phyloP scores from a whole-genome alignment of 2,113 vertebrate genomes.

The Mungos mungo region DNA sequence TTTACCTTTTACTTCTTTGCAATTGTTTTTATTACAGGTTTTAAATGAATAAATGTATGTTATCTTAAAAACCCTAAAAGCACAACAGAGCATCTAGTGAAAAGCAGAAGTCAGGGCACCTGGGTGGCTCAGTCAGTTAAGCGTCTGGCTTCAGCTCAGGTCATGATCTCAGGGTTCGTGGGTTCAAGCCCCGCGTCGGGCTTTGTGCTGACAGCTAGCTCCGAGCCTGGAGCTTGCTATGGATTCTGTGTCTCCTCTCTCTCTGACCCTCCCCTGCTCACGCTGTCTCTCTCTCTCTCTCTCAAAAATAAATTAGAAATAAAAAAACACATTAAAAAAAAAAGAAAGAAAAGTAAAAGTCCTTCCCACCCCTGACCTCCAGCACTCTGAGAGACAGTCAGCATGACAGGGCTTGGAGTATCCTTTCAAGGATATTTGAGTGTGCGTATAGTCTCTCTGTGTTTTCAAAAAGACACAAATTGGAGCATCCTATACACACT shows the following conservation, averaged over 20 bases:
- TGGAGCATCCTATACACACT: background rate
- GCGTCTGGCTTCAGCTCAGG: too few species aligned
- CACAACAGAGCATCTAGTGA: background rate
- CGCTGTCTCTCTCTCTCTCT: too few species aligned
- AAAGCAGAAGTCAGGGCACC: background rate
- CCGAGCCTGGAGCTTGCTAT: too few species aligned
- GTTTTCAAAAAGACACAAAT: background rate
- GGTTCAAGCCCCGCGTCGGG: too few species aligned
- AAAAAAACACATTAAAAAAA: too few species aligned
- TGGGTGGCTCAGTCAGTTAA: too few species aligned
- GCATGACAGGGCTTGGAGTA: background rate
- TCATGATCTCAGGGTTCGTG: too few species aligned
- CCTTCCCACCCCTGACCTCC: background rate
- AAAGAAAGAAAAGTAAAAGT: background rate
- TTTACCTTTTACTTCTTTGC: background rate
- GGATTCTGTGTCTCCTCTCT: too few species aligned
- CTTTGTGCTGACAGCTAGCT: too few species aligned
- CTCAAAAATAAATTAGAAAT: too few species aligned
- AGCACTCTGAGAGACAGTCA: background rate
- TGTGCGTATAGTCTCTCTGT: background rate
- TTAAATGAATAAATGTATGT: background rate
- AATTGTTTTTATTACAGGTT: background rate
- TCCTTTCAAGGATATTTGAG: background rate
- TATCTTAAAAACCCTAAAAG: background rate
- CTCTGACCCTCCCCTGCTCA: too few species aligned